phyloP scores from a whole-genome alignment of 2,888 invertebrate genomes.

The Andrena haemorrhoa region DNA sequence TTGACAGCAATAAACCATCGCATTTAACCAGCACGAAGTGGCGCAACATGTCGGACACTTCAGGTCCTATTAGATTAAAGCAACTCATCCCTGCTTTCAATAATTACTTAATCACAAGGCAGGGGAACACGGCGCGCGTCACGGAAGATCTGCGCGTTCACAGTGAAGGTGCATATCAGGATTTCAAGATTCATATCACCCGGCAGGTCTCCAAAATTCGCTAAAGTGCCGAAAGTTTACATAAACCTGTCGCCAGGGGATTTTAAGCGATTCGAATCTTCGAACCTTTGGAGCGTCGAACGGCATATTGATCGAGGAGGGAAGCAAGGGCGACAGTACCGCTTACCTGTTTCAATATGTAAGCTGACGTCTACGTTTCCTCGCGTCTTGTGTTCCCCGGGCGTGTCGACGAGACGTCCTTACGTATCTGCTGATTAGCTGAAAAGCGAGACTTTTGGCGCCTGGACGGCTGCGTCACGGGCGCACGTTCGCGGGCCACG shows the following conservation, averaged over 20 bases:
- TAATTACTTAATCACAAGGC: too few species aligned
- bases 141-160: not conserved
- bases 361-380: constrained; percentile 46
- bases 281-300: constrained; percentile 12
- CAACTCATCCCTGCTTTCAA: too few species aligned
- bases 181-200: not conserved
- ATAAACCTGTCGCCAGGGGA: constrained; percentile 26
- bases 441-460: constrained; percentile 68
- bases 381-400: constrained; percentile 40
- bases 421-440: constrained; percentile 65
- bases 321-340: constrained; percentile 13
- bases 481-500: constrained; percentile 31
- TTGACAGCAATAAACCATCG: too few species aligned
- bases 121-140: not conserved
- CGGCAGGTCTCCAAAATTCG: not conserved
- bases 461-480: constrained; percentile 39
- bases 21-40: too few species aligned
- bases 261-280: constrained; percentile 35
- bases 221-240: constrained; percentile 43
- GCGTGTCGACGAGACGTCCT: constrained; percentile 54
- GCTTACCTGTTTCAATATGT: constrained; percentile 54
- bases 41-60: too few species aligned
- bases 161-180: not conserved
- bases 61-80: too few species aligned
- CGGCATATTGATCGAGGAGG: constrained; percentile 57